These are phyloP conservation scores for Spatulosminthurus flaviceps DNA, from an alignment of 2,888 invertebrate species.

Conservation along the genomic window DNA sequence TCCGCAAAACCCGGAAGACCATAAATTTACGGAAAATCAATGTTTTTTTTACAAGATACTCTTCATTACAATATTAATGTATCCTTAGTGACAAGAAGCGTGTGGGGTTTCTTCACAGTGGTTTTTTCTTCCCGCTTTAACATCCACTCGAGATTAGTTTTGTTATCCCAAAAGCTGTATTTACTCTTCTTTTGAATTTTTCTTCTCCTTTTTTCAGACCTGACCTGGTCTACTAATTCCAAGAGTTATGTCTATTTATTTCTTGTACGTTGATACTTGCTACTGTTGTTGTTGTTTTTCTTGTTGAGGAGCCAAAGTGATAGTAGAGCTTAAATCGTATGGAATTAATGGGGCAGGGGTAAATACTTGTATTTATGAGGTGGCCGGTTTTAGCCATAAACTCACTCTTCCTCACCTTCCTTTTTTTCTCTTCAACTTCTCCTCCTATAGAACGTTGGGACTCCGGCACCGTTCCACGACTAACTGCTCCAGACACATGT, in stretches of 20 bases:
- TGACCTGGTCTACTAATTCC: slow-evolving; percentile 25
- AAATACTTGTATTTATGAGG: slow-evolving; percentile 51
- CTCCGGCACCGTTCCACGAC: not conserved
- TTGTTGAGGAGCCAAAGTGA: not conserved
- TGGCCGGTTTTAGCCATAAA: slow-evolving; percentile 43
- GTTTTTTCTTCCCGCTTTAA: too few relatives aligned
- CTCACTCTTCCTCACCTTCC: slow-evolving; percentile 54
- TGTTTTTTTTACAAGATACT: not conserved
- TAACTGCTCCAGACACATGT: not conserved
- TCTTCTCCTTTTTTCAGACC: not conserved
- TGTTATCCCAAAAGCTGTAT: too few relatives aligned
- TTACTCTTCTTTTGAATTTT: too few relatives aligned
- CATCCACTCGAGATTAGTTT: too few relatives aligned
- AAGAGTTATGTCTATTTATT: slow-evolving; percentile 13
- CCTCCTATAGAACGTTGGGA: not conserved
- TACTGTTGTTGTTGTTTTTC: too few relatives aligned
- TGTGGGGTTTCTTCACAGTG: not conserved
- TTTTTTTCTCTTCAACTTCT: slow-evolving; percentile 15
- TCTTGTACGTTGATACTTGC: too few relatives aligned
- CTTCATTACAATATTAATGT: slow-evolving; percentile 18
- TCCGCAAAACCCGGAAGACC: too few relatives aligned
- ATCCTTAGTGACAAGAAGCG: not conserved
- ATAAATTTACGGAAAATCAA: not conserved
- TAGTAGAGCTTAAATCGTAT: too few relatives aligned
- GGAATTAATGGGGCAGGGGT: slow-evolving; percentile 45